Conservation (phyloP, 2,797 vertebrate species). For the Myripristis murdjan region DNA sequence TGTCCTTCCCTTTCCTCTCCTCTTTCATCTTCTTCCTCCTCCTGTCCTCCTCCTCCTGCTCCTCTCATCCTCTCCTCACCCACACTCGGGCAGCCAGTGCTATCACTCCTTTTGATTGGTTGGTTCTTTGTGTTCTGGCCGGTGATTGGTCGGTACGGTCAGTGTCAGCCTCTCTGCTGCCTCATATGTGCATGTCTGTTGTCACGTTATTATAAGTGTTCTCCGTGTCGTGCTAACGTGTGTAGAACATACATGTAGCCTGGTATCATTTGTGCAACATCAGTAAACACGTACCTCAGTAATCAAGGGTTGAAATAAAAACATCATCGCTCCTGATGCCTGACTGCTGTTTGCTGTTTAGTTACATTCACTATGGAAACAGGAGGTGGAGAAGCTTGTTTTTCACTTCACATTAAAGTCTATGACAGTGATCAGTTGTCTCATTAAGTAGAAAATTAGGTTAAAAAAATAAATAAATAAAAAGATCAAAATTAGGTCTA, state of each 20-base stretch:
- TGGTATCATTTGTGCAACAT: conserved; percentile 71
- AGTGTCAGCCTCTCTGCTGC: conserved; percentile 27
- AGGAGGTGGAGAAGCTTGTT: neutral
- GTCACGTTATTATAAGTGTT: conserved; percentile 73
- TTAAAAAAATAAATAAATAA: too few species aligned
- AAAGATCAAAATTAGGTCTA: too few species aligned
- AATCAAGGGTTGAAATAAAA: conserved; percentile 76
- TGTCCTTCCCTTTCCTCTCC: neutral
- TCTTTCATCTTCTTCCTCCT: neutral
- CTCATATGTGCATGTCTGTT: conserved; percentile 80
- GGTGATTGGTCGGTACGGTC: conserved; percentile 28
- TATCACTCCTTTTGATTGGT: conserved; percentile 58
- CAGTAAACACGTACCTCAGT: conserved; percentile 70
- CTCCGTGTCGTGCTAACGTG: conserved; percentile 74
- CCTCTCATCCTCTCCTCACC: conserved; percentile 7
- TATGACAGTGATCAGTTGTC: too few species aligned
- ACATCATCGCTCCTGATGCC: conserved; percentile 35
- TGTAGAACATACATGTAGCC: conserved; percentile 71
- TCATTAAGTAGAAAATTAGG: too few species aligned
- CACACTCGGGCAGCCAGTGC: conserved; percentile 27
- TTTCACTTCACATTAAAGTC: neutral
- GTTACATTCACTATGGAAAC: neutral
- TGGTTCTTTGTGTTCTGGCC: conserved; percentile 59
- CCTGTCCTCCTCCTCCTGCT: neutral
- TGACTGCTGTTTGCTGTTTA: neutral